Evolutionary conservation across 2,113 vertebrate genomes (phyloP).

Genomic region (Albula glossodonta): DNA sequence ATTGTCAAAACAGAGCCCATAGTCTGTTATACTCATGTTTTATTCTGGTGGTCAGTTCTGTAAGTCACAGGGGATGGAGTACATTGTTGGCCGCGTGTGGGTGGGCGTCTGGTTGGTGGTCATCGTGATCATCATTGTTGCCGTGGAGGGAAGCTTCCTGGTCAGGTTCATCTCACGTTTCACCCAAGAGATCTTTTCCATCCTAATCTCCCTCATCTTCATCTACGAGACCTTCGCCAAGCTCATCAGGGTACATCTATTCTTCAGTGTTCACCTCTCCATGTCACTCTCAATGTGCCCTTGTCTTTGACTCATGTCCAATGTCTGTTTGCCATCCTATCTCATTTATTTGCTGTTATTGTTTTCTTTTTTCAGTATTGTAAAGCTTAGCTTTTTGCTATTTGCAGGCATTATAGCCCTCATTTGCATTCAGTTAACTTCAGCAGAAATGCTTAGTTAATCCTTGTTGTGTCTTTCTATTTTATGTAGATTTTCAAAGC

Average conservation of each 20-base stretch:
- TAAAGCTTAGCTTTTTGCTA: neutral
- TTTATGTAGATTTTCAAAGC: conserved; percentile 74
- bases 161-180: conserved; percentile 95
- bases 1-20: neutral
- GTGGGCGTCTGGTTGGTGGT: conserved; percentile 91
- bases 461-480: conserved; percentile 1
- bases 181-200: conserved; percentile 98
- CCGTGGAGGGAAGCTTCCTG: conserved; percentile 89
- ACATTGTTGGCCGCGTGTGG: conserved; percentile 92
- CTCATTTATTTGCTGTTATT: neutral
- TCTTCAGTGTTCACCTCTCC: neutral
- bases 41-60: conserved; percentile 78
- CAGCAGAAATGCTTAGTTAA: neutral
- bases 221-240: conserved; percentile 95
- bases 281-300: neutral
- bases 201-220: conserved; percentile 99
- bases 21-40: conserved; percentile 13
- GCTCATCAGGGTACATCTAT: conserved; percentile 74
- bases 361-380: neutral
- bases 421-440: neutral
- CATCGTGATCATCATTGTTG: conserved; percentile 85
- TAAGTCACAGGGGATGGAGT: conserved; percentile 67
- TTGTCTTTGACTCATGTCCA: neutral
- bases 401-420: neutral
- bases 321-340: neutral